Evolutionary conservation across 2,888 invertebrate genomes (phyloP), one percentile per base, ranked within the genome.

Genomic region (Leptopilina syphax): DNA sequence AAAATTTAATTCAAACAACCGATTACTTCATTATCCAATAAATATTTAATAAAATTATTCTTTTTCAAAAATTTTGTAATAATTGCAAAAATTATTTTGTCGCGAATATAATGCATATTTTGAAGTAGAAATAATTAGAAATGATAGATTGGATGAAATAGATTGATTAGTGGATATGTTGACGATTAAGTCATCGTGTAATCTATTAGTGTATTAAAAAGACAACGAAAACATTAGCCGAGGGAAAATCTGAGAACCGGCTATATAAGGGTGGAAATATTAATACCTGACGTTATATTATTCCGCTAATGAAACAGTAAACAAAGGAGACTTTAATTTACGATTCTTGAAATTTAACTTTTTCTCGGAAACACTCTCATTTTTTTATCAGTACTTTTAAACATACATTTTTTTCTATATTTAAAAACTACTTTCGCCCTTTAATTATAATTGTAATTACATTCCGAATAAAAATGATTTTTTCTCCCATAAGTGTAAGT

Each of bases 291-390:
- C 70, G 44, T 70, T 54, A 34, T 34, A 70, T 50, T 70, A 50
- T 70, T 70, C 70, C 10, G 27, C 50, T 70, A 70, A 70, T 70
- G 50, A 54, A 70, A 70, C 27, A 50, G 50, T 27, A 70, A 70
- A 70, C 70, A 70, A 70, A 50, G 70, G 50, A 7, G 70, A 24
- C 50, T 3, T n/a, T 8, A 9, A 50, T 65, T 70, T 54, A 54
- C 50, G 13, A 50, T 18, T 70, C 47, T 9, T 13, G 10, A 18
- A 57, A 57, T 60, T n/a, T 34, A 34, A 34, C 34, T 34, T 34
- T 60, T 13, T 18, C 18, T 18, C 60, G 24, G 27, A 70, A 54
- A 70, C 34, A 24, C 47, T 70, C 3, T n/a, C 13, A 27, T 34
- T 34, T 34, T 27, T 7, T 70, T 10, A 70, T 70, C 27, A 60